These are phyloP conservation scores for Cranoglanis bouderius DNA, from an alignment of 2,113 vertebrate genomes.

Conservation along the genomic window DNA sequence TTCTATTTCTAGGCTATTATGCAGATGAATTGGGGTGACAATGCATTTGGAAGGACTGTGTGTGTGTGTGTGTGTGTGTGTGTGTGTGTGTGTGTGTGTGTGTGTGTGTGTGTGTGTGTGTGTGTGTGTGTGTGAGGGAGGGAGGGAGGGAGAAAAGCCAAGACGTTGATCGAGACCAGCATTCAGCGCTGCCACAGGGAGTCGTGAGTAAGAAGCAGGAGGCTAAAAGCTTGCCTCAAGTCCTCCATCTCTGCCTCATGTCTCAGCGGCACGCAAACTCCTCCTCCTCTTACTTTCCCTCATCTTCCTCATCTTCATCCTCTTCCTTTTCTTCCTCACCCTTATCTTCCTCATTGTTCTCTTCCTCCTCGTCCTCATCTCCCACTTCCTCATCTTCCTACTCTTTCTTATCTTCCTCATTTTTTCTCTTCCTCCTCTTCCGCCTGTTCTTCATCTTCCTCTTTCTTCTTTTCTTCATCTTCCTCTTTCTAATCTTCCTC, in stretches of 20 bases:
- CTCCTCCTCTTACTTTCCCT: not conserved
- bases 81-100: constrained; percentile 26
- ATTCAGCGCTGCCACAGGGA: constrained; percentile 68
- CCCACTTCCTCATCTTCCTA: not conserved
- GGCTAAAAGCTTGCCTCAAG: constrained; percentile 62
- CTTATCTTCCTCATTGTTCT: not conserved
- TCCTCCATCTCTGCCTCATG: constrained; percentile 46
- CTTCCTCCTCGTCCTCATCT: not conserved
- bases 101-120: not conserved
- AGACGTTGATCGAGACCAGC: constrained; percentile 71
- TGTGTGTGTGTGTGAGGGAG: not conserved
- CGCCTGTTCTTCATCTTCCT: not conserved
- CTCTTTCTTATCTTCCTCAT: not conserved
- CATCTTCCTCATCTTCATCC: not conserved
- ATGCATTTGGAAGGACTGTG: not conserved
- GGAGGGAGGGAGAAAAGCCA: constrained; percentile 2
- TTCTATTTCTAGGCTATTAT: constrained; percentile 11
- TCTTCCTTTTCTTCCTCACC: not conserved
- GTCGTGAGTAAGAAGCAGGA: constrained; percentile 59
- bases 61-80: constrained; percentile 1
- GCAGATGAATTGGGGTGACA: constrained; percentile 16
- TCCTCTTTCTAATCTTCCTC: not conserved
- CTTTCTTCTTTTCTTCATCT: not conserved
- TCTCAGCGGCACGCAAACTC: not conserved
- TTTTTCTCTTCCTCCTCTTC: not conserved